Percentiles rank a stretch among this genome's conserved stretches.
These are phyloP conservation scores for Leptopilina clavipes DNA, from an alignment of 1,140 invertebrate species.

Conservation along the genomic window DNA sequence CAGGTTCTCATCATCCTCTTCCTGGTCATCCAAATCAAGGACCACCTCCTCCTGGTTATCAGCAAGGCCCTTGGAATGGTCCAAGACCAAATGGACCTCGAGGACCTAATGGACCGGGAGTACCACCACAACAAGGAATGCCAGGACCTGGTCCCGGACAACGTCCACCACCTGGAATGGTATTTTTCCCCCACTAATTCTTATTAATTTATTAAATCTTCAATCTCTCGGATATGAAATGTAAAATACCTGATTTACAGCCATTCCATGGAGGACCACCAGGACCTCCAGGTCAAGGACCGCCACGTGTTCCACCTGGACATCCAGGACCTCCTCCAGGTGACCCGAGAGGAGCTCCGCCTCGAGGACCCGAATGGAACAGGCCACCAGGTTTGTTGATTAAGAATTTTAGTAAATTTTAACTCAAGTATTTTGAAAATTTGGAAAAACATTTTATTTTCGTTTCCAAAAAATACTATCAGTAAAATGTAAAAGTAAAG, in stretches of 20 bases:
- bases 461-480: not conserved
- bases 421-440: too few species aligned
- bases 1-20: slow-evolving; percentile 72
- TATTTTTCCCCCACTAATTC: slow-evolving; percentile 49
- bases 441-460: too few species aligned
- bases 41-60: slow-evolving; percentile 76
- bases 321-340: slow-evolving; percentile 74
- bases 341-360: slow-evolving; percentile 78
- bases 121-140: slow-evolving; percentile 67
- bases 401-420: too few species aligned
- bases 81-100: slow-evolving; percentile 76
- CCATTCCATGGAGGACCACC: slow-evolving; percentile 79
- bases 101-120: slow-evolving; percentile 65
- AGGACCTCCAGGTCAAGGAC: slow-evolving; percentile 78
- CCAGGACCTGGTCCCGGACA: slow-evolving; percentile 79
- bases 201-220: too few species aligned
- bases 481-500: not conserved
- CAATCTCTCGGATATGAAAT: too few species aligned
- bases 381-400: slow-evolving; percentile 77
- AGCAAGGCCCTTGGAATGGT: slow-evolving; percentile 78
- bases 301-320: slow-evolving; percentile 78
- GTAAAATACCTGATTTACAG: not conserved
- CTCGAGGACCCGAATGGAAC: slow-evolving; percentile 84
- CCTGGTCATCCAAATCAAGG: slow-evolving; percentile 75
- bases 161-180: slow-evolving; percentile 82